Evolutionary conservation across 1,140 invertebrate genomes (phyloP).

Genomic region (Heliconius melpomene): DNA sequence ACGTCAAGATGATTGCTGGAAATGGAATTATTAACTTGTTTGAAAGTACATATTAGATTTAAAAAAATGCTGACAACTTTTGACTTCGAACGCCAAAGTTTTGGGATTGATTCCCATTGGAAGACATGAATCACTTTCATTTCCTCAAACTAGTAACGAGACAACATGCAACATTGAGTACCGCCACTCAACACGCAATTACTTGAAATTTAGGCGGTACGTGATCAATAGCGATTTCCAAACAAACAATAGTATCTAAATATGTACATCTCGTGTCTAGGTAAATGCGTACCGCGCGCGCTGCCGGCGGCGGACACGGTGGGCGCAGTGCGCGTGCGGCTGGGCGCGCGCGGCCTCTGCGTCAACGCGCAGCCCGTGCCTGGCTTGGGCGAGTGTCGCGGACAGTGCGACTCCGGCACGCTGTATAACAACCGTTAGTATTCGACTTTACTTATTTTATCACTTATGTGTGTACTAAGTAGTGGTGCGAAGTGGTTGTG

Average conservation of each 20-base stretch:
- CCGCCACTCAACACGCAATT: neutral
- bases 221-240: too few species aligned
- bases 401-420: conserved; percentile 84
- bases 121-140: too few species aligned
- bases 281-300: conserved; percentile 79
- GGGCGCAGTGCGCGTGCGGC: conserved; percentile 77
- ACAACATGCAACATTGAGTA: too few species aligned
- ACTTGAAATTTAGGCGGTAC: neutral
- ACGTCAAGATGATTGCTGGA: too few species aligned
- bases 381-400: conserved; percentile 85
- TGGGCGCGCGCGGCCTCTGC: conserved; percentile 82
- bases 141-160: too few species aligned
- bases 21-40: too few species aligned
- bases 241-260: too few species aligned
- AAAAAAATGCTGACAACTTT: too few species aligned
- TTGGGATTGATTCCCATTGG: too few species aligned
- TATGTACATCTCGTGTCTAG: conserved; percentile 52
- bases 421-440: conserved; percentile 83
- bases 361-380: conserved; percentile 81
- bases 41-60: too few species aligned
- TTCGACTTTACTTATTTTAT: conserved; percentile 19
- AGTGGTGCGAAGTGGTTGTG: too few species aligned
- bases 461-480: neutral
- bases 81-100: too few species aligned
- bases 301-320: conserved; percentile 81